A percentile compares a stretch with the other conserved stretches of the same genome.
Evolutionary conservation across 2,888 invertebrate genomes (phyloP).

Genomic region (Drepana falcataria): DNA sequence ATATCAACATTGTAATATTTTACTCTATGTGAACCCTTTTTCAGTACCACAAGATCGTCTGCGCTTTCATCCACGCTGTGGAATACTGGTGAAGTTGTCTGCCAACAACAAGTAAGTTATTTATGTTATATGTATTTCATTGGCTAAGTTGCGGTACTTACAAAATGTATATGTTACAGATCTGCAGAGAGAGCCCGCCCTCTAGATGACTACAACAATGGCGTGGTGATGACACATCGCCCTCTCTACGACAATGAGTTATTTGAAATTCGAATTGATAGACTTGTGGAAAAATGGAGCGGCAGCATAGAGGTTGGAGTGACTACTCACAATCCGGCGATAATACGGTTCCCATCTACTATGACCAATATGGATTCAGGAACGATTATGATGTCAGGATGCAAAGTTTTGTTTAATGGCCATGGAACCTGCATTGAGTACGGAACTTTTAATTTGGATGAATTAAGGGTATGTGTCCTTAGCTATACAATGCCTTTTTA

Average conservation of each 20-base stretch:
- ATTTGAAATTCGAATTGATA: conserved; percentile 96
- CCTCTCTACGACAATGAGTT: conserved; percentile 92
- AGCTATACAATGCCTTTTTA: not conserved
- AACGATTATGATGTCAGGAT: conserved; percentile 97
- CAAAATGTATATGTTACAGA: conserved; percentile 44
- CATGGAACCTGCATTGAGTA: conserved; percentile 96
- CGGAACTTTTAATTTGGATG: conserved; percentile 94
- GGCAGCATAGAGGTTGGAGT: conserved; percentile 96
- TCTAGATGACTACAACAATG: conserved; percentile 96
- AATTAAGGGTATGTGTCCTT: conserved; percentile 82
- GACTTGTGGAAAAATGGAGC: conserved; percentile 96
- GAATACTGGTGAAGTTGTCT: conserved; percentile 91
- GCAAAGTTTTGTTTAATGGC: conserved; percentile 97
- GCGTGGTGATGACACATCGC: conserved; percentile 96
- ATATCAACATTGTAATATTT: not conserved
- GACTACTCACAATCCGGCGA: conserved; percentile 94
- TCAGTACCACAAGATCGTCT: conserved; percentile 80
- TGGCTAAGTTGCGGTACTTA: not conserved
- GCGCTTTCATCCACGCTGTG: conserved; percentile 92
- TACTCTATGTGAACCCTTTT: conserved; percentile 12
- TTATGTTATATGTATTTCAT: not conserved
- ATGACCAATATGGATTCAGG: conserved; percentile 98
- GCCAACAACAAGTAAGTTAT: conserved; percentile 80
- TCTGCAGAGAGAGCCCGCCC: conserved; percentile 93
- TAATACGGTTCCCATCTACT: conserved; percentile 94